Evolutionary conservation across 2,797 vertebrate genomes (phyloP), one percentile per base, ranked within the genome.

Genomic region (Mastacembelus armatus): DNA sequence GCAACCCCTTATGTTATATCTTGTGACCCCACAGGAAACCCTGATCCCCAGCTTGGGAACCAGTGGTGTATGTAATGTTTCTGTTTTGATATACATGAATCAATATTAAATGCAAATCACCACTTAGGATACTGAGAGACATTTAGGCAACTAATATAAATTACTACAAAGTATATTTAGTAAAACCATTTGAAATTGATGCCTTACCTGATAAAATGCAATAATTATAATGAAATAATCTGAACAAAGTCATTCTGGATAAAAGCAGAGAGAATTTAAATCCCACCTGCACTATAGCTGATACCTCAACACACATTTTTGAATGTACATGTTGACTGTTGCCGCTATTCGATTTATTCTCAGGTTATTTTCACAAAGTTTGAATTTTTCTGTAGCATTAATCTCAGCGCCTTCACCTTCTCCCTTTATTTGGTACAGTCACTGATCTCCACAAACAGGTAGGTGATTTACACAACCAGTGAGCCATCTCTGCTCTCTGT

Each of bases 381-480:
- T 15, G 18, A 38, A 15, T 5, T 43, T 14, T 22, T 42, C 24
- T 16, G 10, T 38, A 21, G 35, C 21, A 18, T 54, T 66, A 12
- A 58, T 71, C 48, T 75, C 51, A 45, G 16, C 9, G 18, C n/a
- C 21, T 12, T 55, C 35, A 52, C 44, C 19, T 30, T 18, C 56
- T 51, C n/a, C 49, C 30, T 76, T 66, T 27, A 60, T 70, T 62
- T 38, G 16, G 26, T 42, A n/a, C n/a, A n/a, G n/a, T n/a, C 36
- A 51, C 73, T 51, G 14, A 12, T 48, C 66, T 67, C 27, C 29
- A 1, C 40, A 50, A 62, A 65, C 66, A 69, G 71, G 40, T 12
- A 2, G 43, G 43, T 62, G 66, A 85, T 81, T 84, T 63, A 74
- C 42, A 10, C 9, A 32, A 54, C 42, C 55, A 51, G 66, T 64